Evolutionary conservation across 2,797 vertebrate genomes (phyloP), one percentile per base, ranked within the genome.

Genomic region (Mallotus villosus): DNA sequence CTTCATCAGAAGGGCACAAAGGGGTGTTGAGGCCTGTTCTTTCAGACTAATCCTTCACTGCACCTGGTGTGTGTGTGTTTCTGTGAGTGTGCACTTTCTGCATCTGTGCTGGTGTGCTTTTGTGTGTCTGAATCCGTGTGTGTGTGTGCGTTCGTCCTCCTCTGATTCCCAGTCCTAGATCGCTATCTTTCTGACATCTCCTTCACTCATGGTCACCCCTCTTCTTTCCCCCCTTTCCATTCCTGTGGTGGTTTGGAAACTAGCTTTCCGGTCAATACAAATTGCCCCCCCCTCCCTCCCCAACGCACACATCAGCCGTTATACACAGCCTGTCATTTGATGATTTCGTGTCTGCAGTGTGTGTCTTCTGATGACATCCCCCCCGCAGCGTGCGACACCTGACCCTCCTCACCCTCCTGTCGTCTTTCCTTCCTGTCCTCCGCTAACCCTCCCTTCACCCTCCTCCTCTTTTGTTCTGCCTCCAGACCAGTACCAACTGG

Each of bases 231-330:
- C 57, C 74, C 68, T 68, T 68, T 41, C 21, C 8, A 4, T 16
- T 25, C 67, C 37, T 53, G 79, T 84, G 82, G 80, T 87, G 76
- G 75, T 76, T 81, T 62, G 73, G 74, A 53, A 74, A 74, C 85
- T 70, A 68, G 81, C 86, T 89, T 91, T 89, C 88, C 88, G 89
- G 90, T 90, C 89, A 88, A 77, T 85, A 85, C 82, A 86, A 87
- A 89, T 89, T 68, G 83, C 82, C 59, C 24, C n/a, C 12, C 21
- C 8, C 59, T 6, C 22, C 24, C 59, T 3, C 59, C 24, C 59
- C 21, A 4, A 25, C 59, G 25, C 59, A 61, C 59, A 61, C 59
- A 61, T 24, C 37, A 11, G 24, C 59, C 27, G 8, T 14, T 25
- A 61, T 25, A 16, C 60, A 29, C 60, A 61, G 6, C n/a, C 19